A percentile compares a stretch with the other conserved stretches of the same genome.
These are phyloP conservation scores for Thamnophis elegans DNA, from an alignment of 2,797 vertebrate species.

Conservation along the genomic window DNA sequence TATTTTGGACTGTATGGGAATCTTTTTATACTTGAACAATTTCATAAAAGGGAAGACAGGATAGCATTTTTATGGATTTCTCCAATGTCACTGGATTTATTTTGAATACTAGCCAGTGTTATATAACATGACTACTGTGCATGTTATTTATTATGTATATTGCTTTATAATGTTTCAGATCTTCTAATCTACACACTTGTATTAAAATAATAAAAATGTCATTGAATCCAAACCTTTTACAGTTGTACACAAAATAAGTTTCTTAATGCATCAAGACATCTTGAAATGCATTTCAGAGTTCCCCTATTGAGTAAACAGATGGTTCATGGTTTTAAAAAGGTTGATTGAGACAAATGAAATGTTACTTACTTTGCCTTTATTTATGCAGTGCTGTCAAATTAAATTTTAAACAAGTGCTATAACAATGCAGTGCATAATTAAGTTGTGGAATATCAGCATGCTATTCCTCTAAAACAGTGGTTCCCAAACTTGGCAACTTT, in stretches of 20 bases:
- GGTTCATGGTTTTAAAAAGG: constrained; percentile 13
- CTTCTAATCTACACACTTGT: constrained; percentile 88
- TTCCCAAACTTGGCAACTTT: too few species aligned
- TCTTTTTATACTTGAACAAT: constrained; percentile 99
- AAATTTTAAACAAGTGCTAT: neutral
- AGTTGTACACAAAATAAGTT: constrained; percentile 51
- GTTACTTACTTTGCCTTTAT: neutral
- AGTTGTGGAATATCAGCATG: neutral
- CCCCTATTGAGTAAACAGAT: neutral
- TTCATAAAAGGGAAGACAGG: constrained; percentile 99
- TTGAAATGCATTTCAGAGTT: constrained; percentile 12
- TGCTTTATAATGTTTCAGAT: constrained; percentile 86
- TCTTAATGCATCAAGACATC: constrained; percentile 21
- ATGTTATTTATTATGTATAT: constrained; percentile 87
- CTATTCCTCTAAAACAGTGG: neutral
- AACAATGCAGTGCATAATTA: neutral
- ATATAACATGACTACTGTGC: constrained; percentile 84
- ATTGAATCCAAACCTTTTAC: constrained; percentile 55
- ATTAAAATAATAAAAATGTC: constrained; percentile 83
- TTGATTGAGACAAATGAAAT: neutral
- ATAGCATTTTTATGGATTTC: constrained; percentile 91
- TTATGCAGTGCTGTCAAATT: neutral
- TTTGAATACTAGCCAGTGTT: constrained; percentile 82
- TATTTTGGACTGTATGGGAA: constrained; percentile 99
- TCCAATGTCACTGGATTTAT: constrained; percentile 95